A percentile compares a stretch with the other conserved stretches of the same genome.
Evolutionary conservation across 2,888 invertebrate species (phyloP).

Genomic region (Yponomeuta cagnagella): DNA sequence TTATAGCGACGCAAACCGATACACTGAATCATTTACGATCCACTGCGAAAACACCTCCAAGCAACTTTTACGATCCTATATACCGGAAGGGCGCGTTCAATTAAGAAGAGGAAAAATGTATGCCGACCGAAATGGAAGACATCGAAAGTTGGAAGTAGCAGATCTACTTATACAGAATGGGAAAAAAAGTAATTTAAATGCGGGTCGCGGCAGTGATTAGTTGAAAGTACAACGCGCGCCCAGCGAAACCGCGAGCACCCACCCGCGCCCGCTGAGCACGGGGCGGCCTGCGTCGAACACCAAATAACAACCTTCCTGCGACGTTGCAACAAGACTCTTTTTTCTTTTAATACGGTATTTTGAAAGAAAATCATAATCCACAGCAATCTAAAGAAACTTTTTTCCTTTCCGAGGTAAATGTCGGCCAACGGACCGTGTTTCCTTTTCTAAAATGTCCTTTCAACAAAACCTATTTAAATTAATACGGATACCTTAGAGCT

Average conservation of each 20-base stretch:
- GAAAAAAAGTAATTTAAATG: constrained; percentile 64
- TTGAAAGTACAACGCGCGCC: constrained; percentile 40
- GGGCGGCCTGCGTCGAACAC: neutral
- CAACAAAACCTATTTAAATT: constrained; percentile 17
- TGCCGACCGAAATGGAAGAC: constrained; percentile 33
- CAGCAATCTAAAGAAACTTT: constrained; percentile 1
- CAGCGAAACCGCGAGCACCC: constrained; percentile 19
- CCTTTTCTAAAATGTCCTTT: constrained; percentile 9
- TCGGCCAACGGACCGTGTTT: neutral
- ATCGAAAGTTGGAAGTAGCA: constrained; percentile 35
- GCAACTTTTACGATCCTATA: constrained; percentile 3
- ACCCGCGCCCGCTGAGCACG: neutral
- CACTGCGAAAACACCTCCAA: constrained; percentile 34
- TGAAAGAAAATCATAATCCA: constrained; percentile 3
- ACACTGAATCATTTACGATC: constrained; percentile 55
- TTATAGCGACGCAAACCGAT: constrained; percentile 49
- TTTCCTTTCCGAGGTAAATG: neutral
- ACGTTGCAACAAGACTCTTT: neutral
- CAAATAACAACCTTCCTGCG: constrained; percentile 9
- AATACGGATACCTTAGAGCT: neutral
- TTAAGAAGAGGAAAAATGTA: constrained; percentile 24
- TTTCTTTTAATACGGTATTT: constrained; percentile 8
- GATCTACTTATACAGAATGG: constrained; percentile 40
- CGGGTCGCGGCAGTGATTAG: constrained; percentile 66
- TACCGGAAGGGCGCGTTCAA: constrained; percentile 12